These are phyloP conservation scores for Ectemnius continuus DNA, from an alignment of 2,888 invertebrate genomes.

Conservation along the genomic window DNA sequence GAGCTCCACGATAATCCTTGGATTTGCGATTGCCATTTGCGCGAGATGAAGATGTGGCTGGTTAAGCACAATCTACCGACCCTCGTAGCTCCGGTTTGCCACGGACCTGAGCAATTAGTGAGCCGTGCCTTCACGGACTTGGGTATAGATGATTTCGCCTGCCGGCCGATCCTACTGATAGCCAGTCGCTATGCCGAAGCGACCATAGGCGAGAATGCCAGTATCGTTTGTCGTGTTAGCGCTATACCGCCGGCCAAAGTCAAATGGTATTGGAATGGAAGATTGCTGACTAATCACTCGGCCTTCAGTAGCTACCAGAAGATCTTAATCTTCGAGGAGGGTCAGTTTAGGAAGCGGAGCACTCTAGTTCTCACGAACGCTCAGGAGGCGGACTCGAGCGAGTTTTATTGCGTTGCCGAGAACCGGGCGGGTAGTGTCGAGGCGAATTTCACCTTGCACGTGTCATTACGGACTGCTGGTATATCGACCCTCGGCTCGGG, in stretches of 20 bases:
- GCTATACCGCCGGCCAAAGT: constrained; percentile 89
- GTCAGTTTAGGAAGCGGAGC: constrained; percentile 87
- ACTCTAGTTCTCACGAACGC: constrained; percentile 89
- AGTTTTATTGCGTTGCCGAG: constrained; percentile 93
- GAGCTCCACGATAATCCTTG: constrained; percentile 93
- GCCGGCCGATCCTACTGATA: constrained; percentile 89
- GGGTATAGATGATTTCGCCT: constrained; percentile 90
- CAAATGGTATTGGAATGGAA: constrained; percentile 93
- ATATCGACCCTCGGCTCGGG: constrained; percentile 90
- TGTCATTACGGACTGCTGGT: constrained; percentile 87
- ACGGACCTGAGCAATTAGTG: constrained; percentile 84
- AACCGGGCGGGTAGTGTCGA: constrained; percentile 93
- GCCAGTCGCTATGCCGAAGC: constrained; percentile 88
- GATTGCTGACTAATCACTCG: constrained; percentile 87
- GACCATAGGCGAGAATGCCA: constrained; percentile 90
- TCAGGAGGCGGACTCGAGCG: constrained; percentile 89
- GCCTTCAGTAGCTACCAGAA: constrained; percentile 88
- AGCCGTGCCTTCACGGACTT: constrained; percentile 88
- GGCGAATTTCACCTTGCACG: constrained; percentile 92
- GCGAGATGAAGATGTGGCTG: constrained; percentile 90
- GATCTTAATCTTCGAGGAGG: constrained; percentile 87
- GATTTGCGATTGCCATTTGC: constrained; percentile 91
- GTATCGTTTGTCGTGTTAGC: constrained; percentile 89
- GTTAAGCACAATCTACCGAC: constrained; percentile 87
- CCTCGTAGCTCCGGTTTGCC: constrained; percentile 88